A percentile compares a stretch with the other conserved stretches of the same genome.
Evolutionary conservation across 2,888 invertebrate species (phyloP).

Genomic region (Tupiocoris notatus): DNA sequence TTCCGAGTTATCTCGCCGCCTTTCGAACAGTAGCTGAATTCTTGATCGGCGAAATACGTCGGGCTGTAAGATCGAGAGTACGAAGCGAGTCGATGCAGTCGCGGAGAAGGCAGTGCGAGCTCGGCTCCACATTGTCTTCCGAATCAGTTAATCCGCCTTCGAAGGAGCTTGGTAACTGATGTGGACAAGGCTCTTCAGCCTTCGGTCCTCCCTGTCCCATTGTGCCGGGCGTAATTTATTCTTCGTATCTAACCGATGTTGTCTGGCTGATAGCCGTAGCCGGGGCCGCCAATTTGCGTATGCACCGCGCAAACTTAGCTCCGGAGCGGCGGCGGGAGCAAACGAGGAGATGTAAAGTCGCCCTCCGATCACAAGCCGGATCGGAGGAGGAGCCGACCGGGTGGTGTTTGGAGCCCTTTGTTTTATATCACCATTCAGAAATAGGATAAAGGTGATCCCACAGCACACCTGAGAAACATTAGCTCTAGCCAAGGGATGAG

Average conservation of each 20-base stretch:
- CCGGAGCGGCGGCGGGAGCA: background rate
- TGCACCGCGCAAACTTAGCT: constrained; percentile 2
- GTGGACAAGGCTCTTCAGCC: background rate
- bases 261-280: constrained; percentile 36
- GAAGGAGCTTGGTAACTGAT: constrained; percentile 2
- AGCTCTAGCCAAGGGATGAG: too few relatives aligned
- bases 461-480: too few relatives aligned
- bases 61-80: background rate
- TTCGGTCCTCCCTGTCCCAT: constrained; percentile 15
- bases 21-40: constrained; percentile 32
- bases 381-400: background rate
- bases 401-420: constrained; percentile 19
- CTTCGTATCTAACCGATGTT: constrained; percentile 33
- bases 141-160: constrained; percentile 41
- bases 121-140: constrained; percentile 38
- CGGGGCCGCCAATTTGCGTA: constrained; percentile 41
- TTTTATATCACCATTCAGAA: constrained; percentile 10
- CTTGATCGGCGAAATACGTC: constrained; percentile 12
- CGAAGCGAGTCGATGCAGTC: too few relatives aligned
- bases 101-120: background rate
- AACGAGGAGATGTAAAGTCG: background rate
- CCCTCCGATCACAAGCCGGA: background rate
- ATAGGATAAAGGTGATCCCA: background rate
- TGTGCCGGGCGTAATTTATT: constrained; percentile 36
- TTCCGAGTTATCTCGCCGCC: constrained; percentile 4